Evolutionary conservation across 2,113 vertebrate species (phyloP), one percentile per base, ranked within the genome.

Genomic region (Ascaphus truei): DNA sequence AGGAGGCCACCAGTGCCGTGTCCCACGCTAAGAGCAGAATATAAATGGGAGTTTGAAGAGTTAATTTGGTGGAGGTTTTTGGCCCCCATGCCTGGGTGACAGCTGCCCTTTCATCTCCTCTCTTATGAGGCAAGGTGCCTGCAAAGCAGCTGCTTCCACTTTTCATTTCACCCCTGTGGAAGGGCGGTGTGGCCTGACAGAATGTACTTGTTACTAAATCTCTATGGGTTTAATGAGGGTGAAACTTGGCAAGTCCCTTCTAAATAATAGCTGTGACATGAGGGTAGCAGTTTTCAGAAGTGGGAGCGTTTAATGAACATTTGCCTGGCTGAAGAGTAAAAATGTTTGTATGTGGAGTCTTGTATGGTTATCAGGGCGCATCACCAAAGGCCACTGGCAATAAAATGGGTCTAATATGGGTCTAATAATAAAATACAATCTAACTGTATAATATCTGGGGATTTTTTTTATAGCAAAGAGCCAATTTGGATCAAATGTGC

Each of bases 171-270:
- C 43, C 23, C 12, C 60, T 69, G 37, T 75, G 25, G 52, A 73
- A 73, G 29, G 72, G 80, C 68, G 73, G 72, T 71, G 74, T 77
- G 74, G 59, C 73, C 63, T 74, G 73, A 71, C 81, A 80, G 63
- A 82, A 75, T 33, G 62, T 69, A 52, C 75, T 78, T 75, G 74
- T 75, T 76, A 74, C 51, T 67, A 73, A 83, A 62, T 73, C 68
- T 58, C 72, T 71, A 0, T 73, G 78, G 25, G 73, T 81, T 81
- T 81, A 84, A 82, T 78, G 81, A 83, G 81, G 77, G 77, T 73
- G 75, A 83, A 77, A 80, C 60, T 75, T 84, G 73, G 80, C 81
- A 79, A 25, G 65, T 57, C 0, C 26, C 69, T 50, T 71, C 41
- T 61, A 66, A 47, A 30, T 68, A 63, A 75, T 60, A 73, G 47